Evolutionary conservation across 1,140 invertebrate species (phyloP).

Genomic region (Ganaspis sp.): DNA sequence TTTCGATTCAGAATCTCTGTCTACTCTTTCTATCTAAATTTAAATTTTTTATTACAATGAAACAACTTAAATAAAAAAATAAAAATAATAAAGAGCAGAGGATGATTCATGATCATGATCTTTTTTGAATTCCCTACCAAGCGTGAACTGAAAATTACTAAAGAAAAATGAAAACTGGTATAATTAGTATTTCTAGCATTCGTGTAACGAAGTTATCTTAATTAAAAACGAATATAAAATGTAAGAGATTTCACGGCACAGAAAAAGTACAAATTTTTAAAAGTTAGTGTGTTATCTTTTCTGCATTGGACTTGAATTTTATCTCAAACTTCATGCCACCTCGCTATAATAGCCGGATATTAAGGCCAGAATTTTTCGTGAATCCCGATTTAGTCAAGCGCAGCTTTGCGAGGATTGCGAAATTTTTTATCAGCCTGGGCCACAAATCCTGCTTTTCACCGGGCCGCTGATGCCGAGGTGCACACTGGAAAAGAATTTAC

Average conservation of each 20-base stretch:
- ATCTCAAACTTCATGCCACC: not conserved
- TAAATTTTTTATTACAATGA: too few species aligned
- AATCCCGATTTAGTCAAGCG: conserved; percentile 11
- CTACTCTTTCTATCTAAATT: too few species aligned
- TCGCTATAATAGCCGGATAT: not conserved
- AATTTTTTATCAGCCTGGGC: conserved; percentile 20
- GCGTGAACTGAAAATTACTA: too few species aligned
- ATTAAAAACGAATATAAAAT: too few species aligned
- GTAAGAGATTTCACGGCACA: not conserved
- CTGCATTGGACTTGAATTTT: not conserved
- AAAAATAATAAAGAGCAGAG: too few species aligned
- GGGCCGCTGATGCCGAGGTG: not conserved
- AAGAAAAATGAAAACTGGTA: too few species aligned
- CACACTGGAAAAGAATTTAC: not conserved
- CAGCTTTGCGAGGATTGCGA: conserved; percentile 22
- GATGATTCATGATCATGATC: too few species aligned
- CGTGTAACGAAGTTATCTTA: too few species aligned
- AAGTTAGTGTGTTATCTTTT: not conserved
- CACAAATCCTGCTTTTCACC: conserved; percentile 27
- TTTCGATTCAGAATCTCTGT: too few species aligned
- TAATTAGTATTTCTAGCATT: too few species aligned
- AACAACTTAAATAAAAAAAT: too few species aligned
- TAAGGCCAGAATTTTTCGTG: conserved; percentile 22
- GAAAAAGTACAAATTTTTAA: not conserved
- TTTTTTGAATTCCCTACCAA: too few species aligned